Evolutionary conservation across 92 coral and sea anemone genomes (phyloP), one percentile per base, ranked within the genome.

Genomic region (Zoanthus sansibaricus): DNA sequence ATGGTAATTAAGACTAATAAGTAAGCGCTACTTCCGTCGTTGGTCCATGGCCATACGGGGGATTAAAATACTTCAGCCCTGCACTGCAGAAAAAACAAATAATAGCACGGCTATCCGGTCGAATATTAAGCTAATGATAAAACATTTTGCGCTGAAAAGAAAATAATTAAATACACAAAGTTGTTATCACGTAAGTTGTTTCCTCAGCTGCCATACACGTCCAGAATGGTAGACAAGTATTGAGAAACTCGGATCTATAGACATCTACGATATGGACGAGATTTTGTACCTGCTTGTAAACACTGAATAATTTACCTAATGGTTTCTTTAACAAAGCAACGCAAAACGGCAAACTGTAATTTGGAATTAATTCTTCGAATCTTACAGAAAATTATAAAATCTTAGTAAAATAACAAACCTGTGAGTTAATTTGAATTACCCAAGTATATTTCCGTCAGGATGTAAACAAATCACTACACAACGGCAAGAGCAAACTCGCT

Each of bases 251-350:
- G 69, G 18, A 49, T n/a, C n/a, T n/a, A n/a, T 16, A 2, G 37
- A 18, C 46, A 49, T 76, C 33, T 49, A 76, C 11, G 58, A 76
- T 18, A 64, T 52, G 45, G 18, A 76, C 69, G 30, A 48, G 47
- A 69, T 30, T 1, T 69, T 20, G 18, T 80, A 80, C 85, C 85
- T 80, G 85, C 85, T 80, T 66, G 84, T 73, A 80, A 80, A 45
- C 71, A 20, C 85, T 80, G 62, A 80, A 80, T 80, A 44, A 80
- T 80, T 80, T 66, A 80, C 85, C 42, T 37, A 2, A 80, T 10
- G 73, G 44, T 80, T 80, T 80, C 75, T 80, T 56, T 80, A 80
- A 80, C 85, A 80, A 79, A 79, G 84, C 84, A 37, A 33, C 73
- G 37, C 67, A 16, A 80, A 59, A 17, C 58, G 55, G 31, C 64